A percentile compares a stretch with the other conserved stretches of the same genome.
Conservation (phyloP, 2,888 invertebrate genomes). For the Heliothis peltigera region DNA sequence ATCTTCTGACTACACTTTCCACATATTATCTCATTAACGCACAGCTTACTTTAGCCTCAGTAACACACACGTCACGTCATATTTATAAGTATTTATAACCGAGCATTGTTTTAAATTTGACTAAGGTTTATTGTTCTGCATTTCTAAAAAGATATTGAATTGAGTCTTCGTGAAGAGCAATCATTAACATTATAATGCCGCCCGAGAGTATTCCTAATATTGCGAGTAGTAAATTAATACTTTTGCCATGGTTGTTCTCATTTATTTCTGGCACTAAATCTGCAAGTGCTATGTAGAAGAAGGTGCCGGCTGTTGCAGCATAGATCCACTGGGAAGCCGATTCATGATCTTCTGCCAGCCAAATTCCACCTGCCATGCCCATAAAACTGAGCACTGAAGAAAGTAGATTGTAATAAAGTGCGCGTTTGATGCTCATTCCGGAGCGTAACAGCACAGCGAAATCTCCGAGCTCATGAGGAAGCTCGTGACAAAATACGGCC, state of each 20-base stretch:
- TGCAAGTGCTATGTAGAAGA: slow-evolving; percentile 94
- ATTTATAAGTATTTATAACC: slow-evolving; percentile 39
- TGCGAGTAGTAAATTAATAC: slow-evolving; percentile 90
- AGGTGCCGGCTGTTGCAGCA: slow-evolving; percentile 94
- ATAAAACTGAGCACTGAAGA: slow-evolving; percentile 94
- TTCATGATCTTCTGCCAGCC: slow-evolving; percentile 92
- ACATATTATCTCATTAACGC: slow-evolving; percentile 17
- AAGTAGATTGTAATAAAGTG: slow-evolving; percentile 93
- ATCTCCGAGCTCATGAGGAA: slow-evolving; percentile 95
- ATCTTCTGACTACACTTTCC: slow-evolving; percentile 11
- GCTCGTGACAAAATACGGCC: slow-evolving; percentile 94
- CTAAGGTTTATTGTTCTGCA: slow-evolving; percentile 78
- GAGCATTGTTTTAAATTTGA: slow-evolving; percentile 47
- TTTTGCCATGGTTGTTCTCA: slow-evolving; percentile 87
- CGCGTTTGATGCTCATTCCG: slow-evolving; percentile 93
- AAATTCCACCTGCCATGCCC: slow-evolving; percentile 93
- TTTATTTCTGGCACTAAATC: slow-evolving; percentile 93
- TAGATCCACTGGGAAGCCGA: slow-evolving; percentile 94
- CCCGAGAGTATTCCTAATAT: slow-evolving; percentile 92
- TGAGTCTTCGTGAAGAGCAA: slow-evolving; percentile 92
- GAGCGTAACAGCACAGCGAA: slow-evolving; percentile 94
- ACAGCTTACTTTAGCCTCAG: slow-evolving; percentile 9
- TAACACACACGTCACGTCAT: slow-evolving; percentile 16
- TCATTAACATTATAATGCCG: slow-evolving; percentile 93
- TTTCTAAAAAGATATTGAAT: slow-evolving; percentile 87